Conservation (phyloP, 92 coral and sea anemone species). For the Porites divaricata region DNA sequence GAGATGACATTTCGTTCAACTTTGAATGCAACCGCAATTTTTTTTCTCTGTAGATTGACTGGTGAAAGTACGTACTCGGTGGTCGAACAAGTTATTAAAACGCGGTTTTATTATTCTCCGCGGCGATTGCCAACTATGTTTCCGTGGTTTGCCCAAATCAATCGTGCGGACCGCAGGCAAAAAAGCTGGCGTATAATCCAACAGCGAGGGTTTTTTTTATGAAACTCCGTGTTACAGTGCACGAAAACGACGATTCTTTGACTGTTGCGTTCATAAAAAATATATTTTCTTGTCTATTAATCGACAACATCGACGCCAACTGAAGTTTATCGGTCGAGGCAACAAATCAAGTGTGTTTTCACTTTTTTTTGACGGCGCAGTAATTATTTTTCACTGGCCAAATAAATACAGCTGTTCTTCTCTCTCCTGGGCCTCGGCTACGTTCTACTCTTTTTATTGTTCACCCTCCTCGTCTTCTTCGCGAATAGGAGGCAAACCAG, state of each 20-base stretch:
- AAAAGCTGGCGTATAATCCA: conserved; percentile 35
- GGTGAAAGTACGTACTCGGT: not conserved
- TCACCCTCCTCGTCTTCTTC: conserved; percentile 45
- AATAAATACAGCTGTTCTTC: conserved; percentile 49
- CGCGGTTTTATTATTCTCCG: conserved; percentile 6
- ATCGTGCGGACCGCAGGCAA: conserved; percentile 26
- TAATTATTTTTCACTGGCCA: conserved; percentile 31
- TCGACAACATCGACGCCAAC: conserved; percentile 3
- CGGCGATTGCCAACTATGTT: conserved; percentile 16
- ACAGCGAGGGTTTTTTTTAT: conserved; percentile 21
- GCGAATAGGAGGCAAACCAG: conserved; percentile 35
- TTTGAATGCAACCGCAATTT: conserved; percentile 20
- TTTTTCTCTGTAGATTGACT: not conserved
- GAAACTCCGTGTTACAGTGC: not conserved
- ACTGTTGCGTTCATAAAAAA: conserved; percentile 7
- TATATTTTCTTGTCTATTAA: conserved; percentile 18
- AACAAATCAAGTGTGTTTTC: conserved; percentile 36
- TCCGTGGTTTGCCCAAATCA: conserved; percentile 20
- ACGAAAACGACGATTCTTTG: conserved; percentile 11
- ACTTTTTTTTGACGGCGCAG: conserved; percentile 36
- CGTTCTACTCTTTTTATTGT: conserved; percentile 12
- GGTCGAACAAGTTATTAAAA: conserved; percentile 20
- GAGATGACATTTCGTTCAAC: not conserved
- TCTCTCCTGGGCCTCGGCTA: not conserved
- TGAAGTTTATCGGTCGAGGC: conserved; percentile 21